Evolutionary conservation across 2,888 invertebrate species (phyloP), one percentile per base, ranked within the genome.

Genomic region (Papilio elwesi): DNA sequence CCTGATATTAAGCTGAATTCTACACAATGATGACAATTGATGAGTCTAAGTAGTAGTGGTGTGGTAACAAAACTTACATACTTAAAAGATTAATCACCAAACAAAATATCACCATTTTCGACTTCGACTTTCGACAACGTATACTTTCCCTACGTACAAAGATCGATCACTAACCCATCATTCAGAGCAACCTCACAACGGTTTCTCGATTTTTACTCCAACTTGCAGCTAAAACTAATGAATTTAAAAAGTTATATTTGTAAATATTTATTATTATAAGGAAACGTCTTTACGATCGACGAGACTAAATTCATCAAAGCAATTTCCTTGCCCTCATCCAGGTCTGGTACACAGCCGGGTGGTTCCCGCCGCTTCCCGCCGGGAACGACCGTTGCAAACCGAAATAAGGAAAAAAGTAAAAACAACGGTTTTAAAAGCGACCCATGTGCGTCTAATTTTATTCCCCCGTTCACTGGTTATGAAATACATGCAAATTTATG

Each of bases 401-500:
- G 81, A 85, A 85, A 85, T 82, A 83, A 78, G 47, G 79, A 78
- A 79, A 87, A 87, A 86, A 82, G 82, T 84, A 84, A 87, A 88
- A 89, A 85, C 85, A 91, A 89, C 88, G 87, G 89, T 90, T 89
- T 85, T 76, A 87, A 82, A 87, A 86, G 79, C 86, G 87, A 85
- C 84, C 86, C 91, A 90, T 90, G 90, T 92, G 91, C 87, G 88
- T 90, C 89, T 94, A 93, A 93, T 92, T 89, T 91, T 91, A 93
- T 92, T 91, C 91, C 89, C 87, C 87, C 90, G 91, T 80, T 90
- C 94, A 93, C 81, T 92, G 93, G 90, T 90, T 92, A 93, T 93
- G 93, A 94, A 94, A 94, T 93, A 76, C 86, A 94, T 94, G 94
- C 88, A 90, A 94, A 94, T 94, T 78, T 92, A 92, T 92, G 89